Base-by-base conservation (phyloP, 2,888 invertebrate species). In the Falcaria lacertinaria region DNA sequence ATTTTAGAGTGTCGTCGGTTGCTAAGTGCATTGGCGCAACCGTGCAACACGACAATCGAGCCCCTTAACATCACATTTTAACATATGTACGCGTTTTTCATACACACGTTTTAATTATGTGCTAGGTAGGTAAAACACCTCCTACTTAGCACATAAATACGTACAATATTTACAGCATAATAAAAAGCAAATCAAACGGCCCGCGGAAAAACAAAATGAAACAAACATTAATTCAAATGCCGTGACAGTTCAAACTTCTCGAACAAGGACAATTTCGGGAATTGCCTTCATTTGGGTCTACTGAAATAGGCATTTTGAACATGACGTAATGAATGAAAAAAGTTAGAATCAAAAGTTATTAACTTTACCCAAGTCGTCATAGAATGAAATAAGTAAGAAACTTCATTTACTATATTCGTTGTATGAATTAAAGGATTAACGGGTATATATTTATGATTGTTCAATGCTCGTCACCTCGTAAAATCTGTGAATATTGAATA, bases 321-420 rank as follows among this genome's bases (percentile, higher is more conserved):
- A 82, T 80, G 79, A 82, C 76, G 80, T 85, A 78, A 87, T 87
- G 85, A 88, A 86, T 87, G 85, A 85, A 88, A 87, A 86, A 88
- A 89, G 87, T 88, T 87, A 72, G 74, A 80, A 83, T 86, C 80
- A 79, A 80, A 81, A 84, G 80, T 85, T 84, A 82, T 76, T 80
- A 83, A 85, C 79, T 82, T 86, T 68, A 79, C 80, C 92, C 94
- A 79, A 84, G 86, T 87, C 78, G 81, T 84, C 81, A 83, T 57
- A 61, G 72, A 74, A 77, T 74, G 76, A 80, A 74, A 77, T 74
- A 69, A 69, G 68, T 64, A 64, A 6, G 64, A 50, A 57, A 72
- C 19, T 19, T 19, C 19, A 70, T 57, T 74, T 73, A 63, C 71
- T 69, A 68, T 61, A 63, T 62, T 68, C 60, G 56, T 63, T 68